phyloP scores from a whole-genome alignment of 2,888 invertebrate species.

The Gandaritis pyraliata region DNA sequence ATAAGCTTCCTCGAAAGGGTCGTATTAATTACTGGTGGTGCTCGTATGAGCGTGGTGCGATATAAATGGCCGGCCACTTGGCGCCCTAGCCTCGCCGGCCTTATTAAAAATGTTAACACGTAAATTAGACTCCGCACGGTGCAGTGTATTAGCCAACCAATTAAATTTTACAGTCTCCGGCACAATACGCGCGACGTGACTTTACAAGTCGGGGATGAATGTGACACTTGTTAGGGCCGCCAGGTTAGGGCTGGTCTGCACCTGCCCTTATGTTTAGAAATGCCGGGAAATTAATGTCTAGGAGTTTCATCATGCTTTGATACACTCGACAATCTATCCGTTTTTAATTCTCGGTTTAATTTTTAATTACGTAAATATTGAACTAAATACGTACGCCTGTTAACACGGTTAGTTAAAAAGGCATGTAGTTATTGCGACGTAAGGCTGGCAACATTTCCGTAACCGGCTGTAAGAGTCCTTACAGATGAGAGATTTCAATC shows the following conservation, averaged over 20 bases:
- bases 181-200: conserved; percentile 67
- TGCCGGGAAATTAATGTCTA: conserved; percentile 41
- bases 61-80: conserved; percentile 82
- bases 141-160: conserved; percentile 80
- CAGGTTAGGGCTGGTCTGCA: conserved; percentile 47
- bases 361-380: conserved; percentile 72
- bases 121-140: conserved; percentile 77
- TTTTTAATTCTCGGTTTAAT: conserved; percentile 49
- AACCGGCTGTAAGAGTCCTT: conserved; percentile 72
- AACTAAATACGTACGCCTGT: conserved; percentile 65
- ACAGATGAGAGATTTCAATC: conserved; percentile 73
- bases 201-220: conserved; percentile 59
- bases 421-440: conserved; percentile 82
- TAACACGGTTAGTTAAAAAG: conserved; percentile 76
- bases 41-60: conserved; percentile 70
- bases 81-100: conserved; percentile 78
- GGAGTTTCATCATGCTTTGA: conserved; percentile 55
- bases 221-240: conserved; percentile 45
- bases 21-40: conserved; percentile 81
- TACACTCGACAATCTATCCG: conserved; percentile 50
- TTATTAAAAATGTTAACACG: conserved; percentile 84
- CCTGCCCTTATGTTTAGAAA: conserved; percentile 49
- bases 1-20: conserved; percentile 82
- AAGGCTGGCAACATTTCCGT: conserved; percentile 77
- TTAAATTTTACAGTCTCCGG: conserved; percentile 75